Percentiles rank a stretch among this genome's conserved stretches.
Conservation (phyloP, 2,113 vertebrate genomes). For the Lanius collurio region DNA sequence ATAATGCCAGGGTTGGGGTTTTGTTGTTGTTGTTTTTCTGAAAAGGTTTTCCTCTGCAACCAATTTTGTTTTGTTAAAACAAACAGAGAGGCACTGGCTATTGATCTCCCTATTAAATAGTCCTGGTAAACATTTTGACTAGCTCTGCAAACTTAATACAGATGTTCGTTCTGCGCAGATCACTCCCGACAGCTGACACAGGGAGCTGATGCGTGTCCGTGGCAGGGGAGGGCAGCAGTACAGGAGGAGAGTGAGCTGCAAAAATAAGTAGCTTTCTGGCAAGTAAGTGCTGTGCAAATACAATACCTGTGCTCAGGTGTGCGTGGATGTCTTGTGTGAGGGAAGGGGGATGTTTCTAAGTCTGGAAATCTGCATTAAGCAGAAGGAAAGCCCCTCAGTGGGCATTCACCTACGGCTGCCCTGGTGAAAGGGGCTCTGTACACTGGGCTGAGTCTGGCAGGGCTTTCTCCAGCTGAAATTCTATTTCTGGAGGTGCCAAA, state of each 20-base stretch:
- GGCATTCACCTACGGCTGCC: fast-evolving
- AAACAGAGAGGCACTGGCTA: slow-evolving; percentile 64
- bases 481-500: not conserved
- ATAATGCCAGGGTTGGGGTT: not conserved
- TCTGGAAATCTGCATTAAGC: not conserved
- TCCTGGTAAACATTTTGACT: slow-evolving; percentile 69
- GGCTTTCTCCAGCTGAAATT: not conserved
- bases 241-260: not conserved
- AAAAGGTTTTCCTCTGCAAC: slow-evolving; percentile 45
- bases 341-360: not conserved
- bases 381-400: not conserved
- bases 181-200: not conserved
- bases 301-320: not conserved
- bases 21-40: not conserved
- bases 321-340: not conserved
- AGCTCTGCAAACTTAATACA: slow-evolving; percentile 65
- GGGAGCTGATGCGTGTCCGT: not conserved
- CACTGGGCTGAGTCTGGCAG: not conserved
- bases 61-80: slow-evolving; percentile 56
- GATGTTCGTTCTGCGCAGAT: slow-evolving; percentile 36
- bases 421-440: not conserved
- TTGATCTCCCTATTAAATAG: slow-evolving; percentile 72
- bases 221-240: not conserved
- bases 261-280: not conserved
- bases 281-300: not conserved